Evolutionary conservation across 2,888 invertebrate genomes (phyloP).

Genomic region (Epistrophe grossulariae): DNA sequence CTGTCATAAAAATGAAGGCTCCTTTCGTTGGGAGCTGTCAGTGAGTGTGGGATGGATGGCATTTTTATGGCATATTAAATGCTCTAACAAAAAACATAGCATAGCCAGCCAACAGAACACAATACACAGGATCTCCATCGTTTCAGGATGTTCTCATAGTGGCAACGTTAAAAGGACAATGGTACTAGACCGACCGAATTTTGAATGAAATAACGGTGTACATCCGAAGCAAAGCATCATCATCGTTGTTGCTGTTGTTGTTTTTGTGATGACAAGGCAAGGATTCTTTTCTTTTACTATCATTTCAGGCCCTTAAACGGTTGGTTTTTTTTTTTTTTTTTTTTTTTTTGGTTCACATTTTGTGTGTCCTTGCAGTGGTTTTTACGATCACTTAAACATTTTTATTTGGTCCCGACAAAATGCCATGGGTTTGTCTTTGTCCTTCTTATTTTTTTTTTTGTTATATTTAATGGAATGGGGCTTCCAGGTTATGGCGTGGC

Average conservation of each 20-base stretch:
- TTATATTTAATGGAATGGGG: neutral
- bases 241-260: neutral
- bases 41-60: conserved; percentile 49
- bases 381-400: conserved; percentile 74
- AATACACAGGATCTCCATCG: conserved; percentile 3
- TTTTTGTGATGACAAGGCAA: conserved; percentile 37
- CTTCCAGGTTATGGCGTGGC: conserved; percentile 26
- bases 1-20: conserved; percentile 39
- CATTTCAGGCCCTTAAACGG: conserved; percentile 61
- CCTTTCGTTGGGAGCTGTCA: conserved; percentile 9
- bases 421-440: conserved; percentile 54
- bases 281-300: conserved; percentile 38
- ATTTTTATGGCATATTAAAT: conserved; percentile 72
- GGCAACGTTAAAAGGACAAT: conserved; percentile 56
- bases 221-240: conserved; percentile 21
- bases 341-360: conserved; percentile 36
- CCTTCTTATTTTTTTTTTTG: neutral
- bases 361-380: conserved; percentile 52
- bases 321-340: conserved; percentile 32
- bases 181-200: conserved; percentile 42
- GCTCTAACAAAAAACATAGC: conserved; percentile 29
- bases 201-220: conserved; percentile 53
- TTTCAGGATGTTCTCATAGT: conserved; percentile 2
- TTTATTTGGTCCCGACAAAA: conserved; percentile 71
- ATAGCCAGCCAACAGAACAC: neutral